phyloP scores from a whole-genome alignment of 2,113 vertebrate species.

The Anarhynchus alexandrinus region DNA sequence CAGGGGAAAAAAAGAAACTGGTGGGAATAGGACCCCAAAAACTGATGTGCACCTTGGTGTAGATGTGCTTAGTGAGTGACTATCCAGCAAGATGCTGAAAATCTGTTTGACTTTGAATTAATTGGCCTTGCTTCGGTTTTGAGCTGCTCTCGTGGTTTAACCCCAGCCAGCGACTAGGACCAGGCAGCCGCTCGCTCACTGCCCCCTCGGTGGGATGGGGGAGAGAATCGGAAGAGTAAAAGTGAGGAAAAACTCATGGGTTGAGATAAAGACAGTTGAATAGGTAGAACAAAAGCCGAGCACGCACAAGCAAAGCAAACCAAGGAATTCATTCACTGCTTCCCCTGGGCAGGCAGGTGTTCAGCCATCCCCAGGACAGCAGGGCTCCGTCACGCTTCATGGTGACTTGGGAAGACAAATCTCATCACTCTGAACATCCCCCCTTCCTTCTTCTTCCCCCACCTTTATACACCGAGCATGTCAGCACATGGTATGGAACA shows the following conservation, averaged over 20 bases:
- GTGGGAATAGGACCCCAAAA: not conserved
- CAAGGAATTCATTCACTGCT: not conserved
- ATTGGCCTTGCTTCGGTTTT: not conserved
- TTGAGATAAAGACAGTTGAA: not conserved
- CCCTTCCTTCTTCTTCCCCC: not conserved
- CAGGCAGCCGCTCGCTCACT: not conserved
- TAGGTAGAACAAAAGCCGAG: not conserved
- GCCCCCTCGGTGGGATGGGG: not conserved
- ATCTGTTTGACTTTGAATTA: not conserved
- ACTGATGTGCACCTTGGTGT: accelerated
- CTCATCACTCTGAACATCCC: not conserved
- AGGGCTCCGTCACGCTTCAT: not conserved
- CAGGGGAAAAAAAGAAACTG: not conserved
- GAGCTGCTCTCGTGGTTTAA: not conserved
- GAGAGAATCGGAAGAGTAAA: not conserved
- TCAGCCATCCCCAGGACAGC: not conserved
- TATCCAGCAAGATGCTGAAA: not conserved
- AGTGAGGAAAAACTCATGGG: not conserved
- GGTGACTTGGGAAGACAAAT: not conserved
- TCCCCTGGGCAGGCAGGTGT: not conserved
- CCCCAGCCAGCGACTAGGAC: not conserved
- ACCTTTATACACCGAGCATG: not conserved
- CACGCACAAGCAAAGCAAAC: not conserved
- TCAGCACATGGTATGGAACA: not conserved
- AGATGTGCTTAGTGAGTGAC: not conserved